phyloP scores from a whole-genome alignment of 2,113 vertebrate genomes.

The Condylura cristata region DNA sequence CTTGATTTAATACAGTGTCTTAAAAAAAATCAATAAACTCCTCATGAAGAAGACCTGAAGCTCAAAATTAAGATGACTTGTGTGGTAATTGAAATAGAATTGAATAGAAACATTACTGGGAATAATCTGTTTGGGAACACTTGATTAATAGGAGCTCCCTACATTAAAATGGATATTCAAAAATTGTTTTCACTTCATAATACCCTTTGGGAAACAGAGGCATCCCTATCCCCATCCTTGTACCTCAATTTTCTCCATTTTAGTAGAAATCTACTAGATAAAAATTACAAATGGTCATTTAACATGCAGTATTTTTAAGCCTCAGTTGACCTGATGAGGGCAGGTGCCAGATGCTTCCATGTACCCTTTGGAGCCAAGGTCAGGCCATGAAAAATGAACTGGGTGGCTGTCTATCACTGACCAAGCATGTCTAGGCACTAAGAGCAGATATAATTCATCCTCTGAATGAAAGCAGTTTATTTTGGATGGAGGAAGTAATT shows the following conservation, averaged over 20 bases:
- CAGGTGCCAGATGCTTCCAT: not conserved
- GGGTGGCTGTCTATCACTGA: not conserved
- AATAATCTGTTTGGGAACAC: not conserved
- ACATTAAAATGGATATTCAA: not conserved
- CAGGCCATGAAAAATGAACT: not conserved
- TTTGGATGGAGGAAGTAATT: not conserved
- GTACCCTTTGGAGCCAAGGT: not conserved
- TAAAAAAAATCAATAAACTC: not conserved
- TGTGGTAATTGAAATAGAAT: not conserved
- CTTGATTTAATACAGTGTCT: not conserved
- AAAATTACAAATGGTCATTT: not conserved
- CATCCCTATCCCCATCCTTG: not conserved
- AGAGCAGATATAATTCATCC: not conserved
- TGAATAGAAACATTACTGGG: not conserved
- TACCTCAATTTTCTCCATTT: not conserved
- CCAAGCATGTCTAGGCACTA: not conserved
- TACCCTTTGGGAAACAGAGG: not conserved
- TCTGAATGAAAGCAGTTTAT: not conserved
- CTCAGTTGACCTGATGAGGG: not conserved
- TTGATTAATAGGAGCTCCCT: not conserved
- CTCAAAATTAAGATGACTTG: slow-evolving; percentile 13
- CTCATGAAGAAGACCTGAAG: not conserved
- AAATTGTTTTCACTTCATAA: not conserved
- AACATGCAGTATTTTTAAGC: not conserved
- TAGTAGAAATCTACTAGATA: not conserved